Conservation (phyloP, 2,888 invertebrate genomes). For the Caenorhabditis virilis region DNA sequence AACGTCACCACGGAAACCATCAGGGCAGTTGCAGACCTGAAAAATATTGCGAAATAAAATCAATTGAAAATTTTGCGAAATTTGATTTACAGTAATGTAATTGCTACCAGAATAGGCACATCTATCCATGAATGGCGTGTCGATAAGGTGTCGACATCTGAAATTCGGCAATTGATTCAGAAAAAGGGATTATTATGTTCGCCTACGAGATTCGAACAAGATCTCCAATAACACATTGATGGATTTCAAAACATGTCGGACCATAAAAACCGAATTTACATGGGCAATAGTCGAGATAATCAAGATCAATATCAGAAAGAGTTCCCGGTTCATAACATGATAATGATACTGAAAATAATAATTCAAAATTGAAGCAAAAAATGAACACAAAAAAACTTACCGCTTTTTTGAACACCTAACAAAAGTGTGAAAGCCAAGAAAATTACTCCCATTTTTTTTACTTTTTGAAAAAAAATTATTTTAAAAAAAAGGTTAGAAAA, state of each 20-base stretch:
- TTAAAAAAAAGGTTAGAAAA: neutral
- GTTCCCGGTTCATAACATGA: slow-evolving; percentile 32
- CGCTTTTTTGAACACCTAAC: neutral
- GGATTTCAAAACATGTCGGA: slow-evolving; percentile 17
- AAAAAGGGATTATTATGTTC: too few relatives aligned
- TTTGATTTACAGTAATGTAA: too few relatives aligned
- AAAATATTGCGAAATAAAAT: slow-evolving; percentile 6
- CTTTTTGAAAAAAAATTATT: neutral
- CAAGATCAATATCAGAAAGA: slow-evolving; percentile 10
- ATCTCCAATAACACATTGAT: slow-evolving; percentile 18
- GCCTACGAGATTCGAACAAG: too few relatives aligned
- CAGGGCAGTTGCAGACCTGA: slow-evolving; percentile 24
- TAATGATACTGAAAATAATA: slow-evolving; percentile 3
- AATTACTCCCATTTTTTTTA: neutral
- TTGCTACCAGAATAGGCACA: too few relatives aligned
- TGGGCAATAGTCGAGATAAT: slow-evolving; percentile 15
- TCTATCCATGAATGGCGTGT: neutral
- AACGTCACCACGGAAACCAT: slow-evolving; percentile 27
- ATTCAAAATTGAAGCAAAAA: neutral
- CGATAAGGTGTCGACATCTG: slow-evolving; percentile 8
- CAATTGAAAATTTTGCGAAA: too few relatives aligned
- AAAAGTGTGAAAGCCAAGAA: too few relatives aligned
- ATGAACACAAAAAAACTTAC: neutral
- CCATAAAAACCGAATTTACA: slow-evolving; percentile 30
- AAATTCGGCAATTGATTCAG: too few relatives aligned